Base-by-base conservation (phyloP, 1,140 invertebrate genomes). In the Drosophila obscura region DNA sequence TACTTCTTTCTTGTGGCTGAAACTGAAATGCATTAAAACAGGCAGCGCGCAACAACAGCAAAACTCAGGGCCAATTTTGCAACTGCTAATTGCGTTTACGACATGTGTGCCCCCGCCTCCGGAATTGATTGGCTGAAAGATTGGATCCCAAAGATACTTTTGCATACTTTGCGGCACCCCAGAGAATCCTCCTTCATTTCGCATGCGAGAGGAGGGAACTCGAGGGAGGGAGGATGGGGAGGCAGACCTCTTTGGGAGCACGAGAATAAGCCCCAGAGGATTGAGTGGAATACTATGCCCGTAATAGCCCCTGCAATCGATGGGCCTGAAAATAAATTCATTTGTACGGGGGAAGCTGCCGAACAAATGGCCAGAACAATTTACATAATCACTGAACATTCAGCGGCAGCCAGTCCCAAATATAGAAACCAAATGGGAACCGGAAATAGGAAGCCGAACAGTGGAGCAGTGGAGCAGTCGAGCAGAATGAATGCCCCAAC, bases 371-470 rank as follows among this genome's bases (percentile, higher is more conserved):
- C 52, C 69, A 46, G 39, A 76, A 80, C 57, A 69, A 81, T 87
- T 78, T 81, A 68, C 78, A 81, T 85, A 85, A 87, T 77, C 73
- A 77, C 69, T 57, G 68, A 58, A 59, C 74, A 81, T 87, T 81
- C 56, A 49, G 49, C 49, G 59, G 41, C 50, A 58, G 56, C 57
- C 67, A 39, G 35, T 39, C 35, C 76, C 80, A 87, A 81, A 84
- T 87, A 84, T 87, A 87, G 79, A 65, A 61, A 58, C 67, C 63
- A 74, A 87, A 81, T 77, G 75, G 77, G 60, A 83, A 83, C 71
- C 69, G 71, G 71, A 85, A 81, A 81, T 74, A 81, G 77, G 77
- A 84, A 85, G 77, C 79, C 75, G 73, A 85, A 53, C 35, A 39
- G 35, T 11, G 4, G 35, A 39, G 35, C 35, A 39, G 35, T 11